A percentile compares a stretch with the other conserved stretches of the same genome.
Conservation (phyloP, 2,888 invertebrate species). For the Nebria brevicollis region DNA sequence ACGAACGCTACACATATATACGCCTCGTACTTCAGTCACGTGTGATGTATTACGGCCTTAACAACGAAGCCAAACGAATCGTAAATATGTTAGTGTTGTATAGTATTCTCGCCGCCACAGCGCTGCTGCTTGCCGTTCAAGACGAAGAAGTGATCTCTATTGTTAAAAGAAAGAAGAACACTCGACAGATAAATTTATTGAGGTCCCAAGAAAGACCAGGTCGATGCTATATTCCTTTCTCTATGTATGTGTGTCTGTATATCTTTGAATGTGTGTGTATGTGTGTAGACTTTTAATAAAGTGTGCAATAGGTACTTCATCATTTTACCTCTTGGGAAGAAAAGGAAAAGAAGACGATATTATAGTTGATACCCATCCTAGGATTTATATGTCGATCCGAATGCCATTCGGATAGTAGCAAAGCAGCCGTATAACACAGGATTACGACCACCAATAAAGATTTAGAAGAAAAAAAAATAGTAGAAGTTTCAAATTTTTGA, state of each 20-base stretch:
- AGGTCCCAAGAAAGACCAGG: conserved; percentile 33
- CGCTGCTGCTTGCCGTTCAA: neutral
- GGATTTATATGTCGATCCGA: conserved; percentile 40
- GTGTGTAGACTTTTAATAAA: conserved; percentile 41
- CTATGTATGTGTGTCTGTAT: neutral
- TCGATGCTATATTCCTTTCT: conserved; percentile 14
- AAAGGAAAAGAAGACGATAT: conserved; percentile 19
- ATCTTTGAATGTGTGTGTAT: neutral
- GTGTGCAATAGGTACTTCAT: conserved; percentile 37
- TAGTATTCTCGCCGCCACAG: neutral
- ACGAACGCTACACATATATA: neutral
- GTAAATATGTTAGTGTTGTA: conserved; percentile 29
- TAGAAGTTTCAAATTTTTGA: too few species aligned
- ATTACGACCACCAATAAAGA: neutral
- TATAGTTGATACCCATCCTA: conserved; percentile 20
- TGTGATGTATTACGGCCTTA: neutral
- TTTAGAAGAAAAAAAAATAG: too few species aligned
- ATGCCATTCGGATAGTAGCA: conserved; percentile 11
- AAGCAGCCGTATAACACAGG: conserved; percentile 1
- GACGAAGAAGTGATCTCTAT: conserved; percentile 22
- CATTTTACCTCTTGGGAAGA: conserved; percentile 33
- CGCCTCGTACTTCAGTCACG: neutral
- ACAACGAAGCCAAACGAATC: conserved; percentile 19
- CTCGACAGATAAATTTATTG: conserved; percentile 40
- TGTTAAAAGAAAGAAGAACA: conserved; percentile 37